Conservation (phyloP, 2,113 vertebrate species). For the Oncorhynchus tshawytscha region DNA sequence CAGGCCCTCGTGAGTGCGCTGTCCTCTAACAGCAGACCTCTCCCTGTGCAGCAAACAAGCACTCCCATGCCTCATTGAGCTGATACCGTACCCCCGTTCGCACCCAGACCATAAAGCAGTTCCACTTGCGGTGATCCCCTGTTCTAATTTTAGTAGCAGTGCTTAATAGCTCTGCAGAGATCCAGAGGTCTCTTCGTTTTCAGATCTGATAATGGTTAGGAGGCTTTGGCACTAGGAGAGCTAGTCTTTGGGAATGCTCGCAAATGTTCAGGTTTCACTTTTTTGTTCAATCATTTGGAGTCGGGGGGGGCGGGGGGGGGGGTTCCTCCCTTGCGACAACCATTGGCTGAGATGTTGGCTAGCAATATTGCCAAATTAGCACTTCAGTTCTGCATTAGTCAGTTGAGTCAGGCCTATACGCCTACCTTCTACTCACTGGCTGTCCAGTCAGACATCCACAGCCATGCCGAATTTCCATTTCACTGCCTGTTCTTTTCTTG, state of each 20-base stretch:
- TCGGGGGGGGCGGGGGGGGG: accelerated
- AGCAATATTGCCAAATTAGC: no score
- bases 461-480: neutral
- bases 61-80: slow-evolving; percentile 68
- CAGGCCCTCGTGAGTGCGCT: slow-evolving; percentile 50
- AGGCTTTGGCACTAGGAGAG: no score
- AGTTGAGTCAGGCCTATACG: no score
- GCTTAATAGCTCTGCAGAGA: slow-evolving; percentile 68
- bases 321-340: no score
- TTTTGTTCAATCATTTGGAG: no score
- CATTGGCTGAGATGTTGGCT: no score
- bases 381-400: no score
- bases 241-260: no score
- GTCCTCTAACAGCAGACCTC: slow-evolving; percentile 54
- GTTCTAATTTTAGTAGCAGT: slow-evolving; percentile 71
- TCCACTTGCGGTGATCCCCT: slow-evolving; percentile 68
- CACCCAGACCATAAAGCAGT: slow-evolving; percentile 65
- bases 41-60: slow-evolving; percentile 56
- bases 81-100: slow-evolving; percentile 56
- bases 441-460: neutral
- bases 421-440: no score
- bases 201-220: no score
- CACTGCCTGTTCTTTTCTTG: neutral
- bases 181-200: no score
- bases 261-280: no score